Conservation (phyloP, 2,888 invertebrate genomes). For the Parelbella ahira region DNA sequence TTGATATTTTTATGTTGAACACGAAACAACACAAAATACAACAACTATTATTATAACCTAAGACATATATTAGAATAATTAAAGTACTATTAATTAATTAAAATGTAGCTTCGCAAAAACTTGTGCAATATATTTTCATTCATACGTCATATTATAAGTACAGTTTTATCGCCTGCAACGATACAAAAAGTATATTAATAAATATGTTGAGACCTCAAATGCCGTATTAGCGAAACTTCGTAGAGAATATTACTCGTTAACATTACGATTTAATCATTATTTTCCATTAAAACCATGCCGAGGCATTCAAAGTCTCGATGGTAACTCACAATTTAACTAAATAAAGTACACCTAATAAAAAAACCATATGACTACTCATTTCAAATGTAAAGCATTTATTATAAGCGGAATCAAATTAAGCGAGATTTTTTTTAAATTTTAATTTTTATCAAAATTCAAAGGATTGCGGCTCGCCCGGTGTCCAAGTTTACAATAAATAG, state of each 20-base stretch:
- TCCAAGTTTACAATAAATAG: slow-evolving; percentile 74
- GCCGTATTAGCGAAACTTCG: slow-evolving; percentile 1
- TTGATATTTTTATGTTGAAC: slow-evolving; percentile 39
- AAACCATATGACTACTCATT: slow-evolving; percentile 61
- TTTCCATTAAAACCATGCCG: neutral
- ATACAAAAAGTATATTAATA: slow-evolving; percentile 13
- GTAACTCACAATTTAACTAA: slow-evolving; percentile 71
- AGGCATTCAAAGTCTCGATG: slow-evolving; percentile 35
- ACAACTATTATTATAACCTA: slow-evolving; percentile 67
- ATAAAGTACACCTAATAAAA: slow-evolving; percentile 61
- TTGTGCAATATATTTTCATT: slow-evolving; percentile 55
- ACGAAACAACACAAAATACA: slow-evolving; percentile 71
- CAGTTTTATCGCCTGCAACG: slow-evolving; percentile 28
- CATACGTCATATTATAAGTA: slow-evolving; percentile 37
- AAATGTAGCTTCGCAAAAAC: slow-evolving; percentile 48
- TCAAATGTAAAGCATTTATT: slow-evolving; percentile 60
- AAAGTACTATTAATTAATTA: slow-evolving; percentile 37
- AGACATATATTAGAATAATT: slow-evolving; percentile 45
- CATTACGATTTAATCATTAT: neutral
- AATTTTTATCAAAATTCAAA: slow-evolving; percentile 38
- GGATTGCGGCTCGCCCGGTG: slow-evolving; percentile 42
- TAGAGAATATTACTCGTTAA: slow-evolving; percentile 1
- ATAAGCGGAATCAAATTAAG: slow-evolving; percentile 60
- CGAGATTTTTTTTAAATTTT: slow-evolving; percentile 45
- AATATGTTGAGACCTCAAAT: slow-evolving; percentile 17